These are phyloP conservation scores for Silurus asotus DNA, from an alignment of 2,113 vertebrate genomes.

Conservation along the genomic window DNA sequence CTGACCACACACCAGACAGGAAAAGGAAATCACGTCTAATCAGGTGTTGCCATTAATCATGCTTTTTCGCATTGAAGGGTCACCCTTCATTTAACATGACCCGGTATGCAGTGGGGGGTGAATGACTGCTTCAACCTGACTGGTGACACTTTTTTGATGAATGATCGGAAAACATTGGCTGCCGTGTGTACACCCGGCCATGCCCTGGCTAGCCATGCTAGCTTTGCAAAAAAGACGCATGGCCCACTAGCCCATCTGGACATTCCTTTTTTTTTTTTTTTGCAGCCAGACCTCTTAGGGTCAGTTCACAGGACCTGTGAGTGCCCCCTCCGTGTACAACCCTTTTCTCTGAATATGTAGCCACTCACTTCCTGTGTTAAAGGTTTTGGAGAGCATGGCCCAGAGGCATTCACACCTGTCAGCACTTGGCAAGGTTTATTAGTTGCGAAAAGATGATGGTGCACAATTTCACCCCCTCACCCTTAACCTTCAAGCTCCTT, in stretches of 20 bases:
- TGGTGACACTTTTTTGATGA: slow-evolving; percentile 77
- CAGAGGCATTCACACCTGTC: slow-evolving; percentile 68
- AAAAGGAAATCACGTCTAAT: slow-evolving; percentile 78
- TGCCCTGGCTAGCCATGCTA: slow-evolving; percentile 1
- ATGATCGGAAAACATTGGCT: slow-evolving; percentile 75
- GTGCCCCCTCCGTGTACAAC: slow-evolving; percentile 23
- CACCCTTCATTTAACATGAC: slow-evolving; percentile 69
- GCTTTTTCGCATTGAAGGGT: slow-evolving; percentile 67
- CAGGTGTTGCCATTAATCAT: slow-evolving; percentile 75
- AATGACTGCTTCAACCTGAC: slow-evolving; percentile 73
- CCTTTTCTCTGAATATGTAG: slow-evolving; percentile 59
- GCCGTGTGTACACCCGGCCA: slow-evolving; percentile 50
- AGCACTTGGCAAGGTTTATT: slow-evolving; percentile 57
- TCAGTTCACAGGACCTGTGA: slow-evolving; percentile 59
- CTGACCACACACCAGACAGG: slow-evolving; percentile 74
- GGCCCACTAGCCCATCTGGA: slow-evolving; percentile 65
- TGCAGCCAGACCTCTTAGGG: slow-evolving; percentile 53
- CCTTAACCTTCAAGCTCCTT: slow-evolving; percentile 50
- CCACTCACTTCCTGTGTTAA: slow-evolving; percentile 53
- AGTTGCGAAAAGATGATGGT: slow-evolving; percentile 41
- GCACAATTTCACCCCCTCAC: slow-evolving; percentile 41
- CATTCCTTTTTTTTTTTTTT: slow-evolving; percentile 41
- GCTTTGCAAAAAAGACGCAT: slow-evolving; percentile 9
- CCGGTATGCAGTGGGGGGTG: slow-evolving; percentile 68
- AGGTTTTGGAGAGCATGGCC: slow-evolving; percentile 34